phyloP scores from a whole-genome alignment of 1,140 invertebrate species.

The Ips typographus region DNA sequence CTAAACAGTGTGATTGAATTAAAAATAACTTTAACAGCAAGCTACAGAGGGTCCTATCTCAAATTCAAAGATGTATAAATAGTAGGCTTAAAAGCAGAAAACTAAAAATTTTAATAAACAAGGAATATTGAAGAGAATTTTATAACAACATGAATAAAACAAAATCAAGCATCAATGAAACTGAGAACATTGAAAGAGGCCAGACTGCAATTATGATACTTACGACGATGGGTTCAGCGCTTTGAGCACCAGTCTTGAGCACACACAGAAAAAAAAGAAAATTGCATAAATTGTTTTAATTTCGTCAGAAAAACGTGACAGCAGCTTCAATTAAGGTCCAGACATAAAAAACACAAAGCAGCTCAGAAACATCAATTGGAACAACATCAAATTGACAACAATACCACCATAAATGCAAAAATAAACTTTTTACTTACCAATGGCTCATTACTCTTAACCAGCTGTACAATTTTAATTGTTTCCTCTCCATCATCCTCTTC shows the following conservation, averaged over 20 bases:
- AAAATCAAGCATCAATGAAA: no score
- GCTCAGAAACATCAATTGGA: background rate
- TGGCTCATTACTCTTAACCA: conserved; percentile 96
- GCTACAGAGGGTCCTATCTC: no score
- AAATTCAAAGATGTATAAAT: no score
- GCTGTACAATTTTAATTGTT: conserved; percentile 94
- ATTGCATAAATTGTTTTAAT: background rate
- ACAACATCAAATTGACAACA: no score
- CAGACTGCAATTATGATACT: conserved; percentile 56
- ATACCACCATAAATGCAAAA: background rate
- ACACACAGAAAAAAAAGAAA: conserved; percentile 53
- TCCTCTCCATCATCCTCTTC: conserved; percentile 89
- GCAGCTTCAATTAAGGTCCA: background rate
- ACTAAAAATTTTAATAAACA: no score
- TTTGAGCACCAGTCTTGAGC: conserved; percentile 80
- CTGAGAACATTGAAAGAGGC: no score
- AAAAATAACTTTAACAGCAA: background rate
- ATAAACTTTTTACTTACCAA: conserved; percentile 65
- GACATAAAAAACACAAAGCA: conserved; percentile 8
- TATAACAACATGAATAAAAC: no score
- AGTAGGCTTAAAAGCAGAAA: no score
- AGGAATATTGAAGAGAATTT: no score
- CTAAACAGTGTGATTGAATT: background rate
- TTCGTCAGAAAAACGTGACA: background rate
- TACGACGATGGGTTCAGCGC: conserved; percentile 94